phyloP scores from a whole-genome alignment of 2,113 vertebrate species.

The Rissa tridactyla region DNA sequence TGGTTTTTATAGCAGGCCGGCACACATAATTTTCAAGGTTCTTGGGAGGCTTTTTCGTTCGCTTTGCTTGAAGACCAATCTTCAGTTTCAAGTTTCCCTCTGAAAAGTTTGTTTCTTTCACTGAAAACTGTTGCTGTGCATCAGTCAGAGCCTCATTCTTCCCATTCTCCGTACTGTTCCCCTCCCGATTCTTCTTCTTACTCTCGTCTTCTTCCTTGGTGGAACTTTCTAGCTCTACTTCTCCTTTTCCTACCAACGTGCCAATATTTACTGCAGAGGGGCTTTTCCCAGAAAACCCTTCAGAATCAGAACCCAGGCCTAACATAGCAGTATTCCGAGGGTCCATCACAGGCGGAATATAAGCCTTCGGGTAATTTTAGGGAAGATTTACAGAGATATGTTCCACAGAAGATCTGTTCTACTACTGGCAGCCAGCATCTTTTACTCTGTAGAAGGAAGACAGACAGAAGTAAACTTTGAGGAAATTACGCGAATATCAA shows the following conservation, averaged over 20 bases:
- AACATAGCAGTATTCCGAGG: constrained; percentile 82
- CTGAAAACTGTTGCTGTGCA: constrained; percentile 84
- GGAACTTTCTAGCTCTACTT: constrained; percentile 58
- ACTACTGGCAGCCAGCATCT: constrained; percentile 70
- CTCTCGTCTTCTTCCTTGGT: constrained; percentile 71
- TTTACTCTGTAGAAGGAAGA: constrained; percentile 61
- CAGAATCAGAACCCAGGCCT: constrained; percentile 79
- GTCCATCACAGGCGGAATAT: constrained; percentile 78
- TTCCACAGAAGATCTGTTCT: constrained; percentile 59
- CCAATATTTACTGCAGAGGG: constrained; percentile 68
- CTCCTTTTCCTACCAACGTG: constrained; percentile 67
- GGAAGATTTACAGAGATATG: constrained; percentile 59
- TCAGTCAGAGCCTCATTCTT: constrained; percentile 32
- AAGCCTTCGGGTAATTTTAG: constrained; percentile 46
- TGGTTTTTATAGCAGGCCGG: constrained; percentile 92
- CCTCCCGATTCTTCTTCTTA: constrained; percentile 59
- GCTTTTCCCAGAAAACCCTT: constrained; percentile 79
- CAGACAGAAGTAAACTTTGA: background rate
- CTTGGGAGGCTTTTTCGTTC: constrained; percentile 97
- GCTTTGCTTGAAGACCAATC: constrained; percentile 90
- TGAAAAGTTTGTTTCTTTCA: constrained; percentile 86
- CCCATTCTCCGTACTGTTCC: background rate
- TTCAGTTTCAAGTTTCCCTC: constrained; percentile 91
- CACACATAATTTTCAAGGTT: constrained; percentile 98
- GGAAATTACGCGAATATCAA: background rate